Base-by-base conservation (phyloP, 92 coral and sea anemone genomes). In the Bergia sp. region DNA sequence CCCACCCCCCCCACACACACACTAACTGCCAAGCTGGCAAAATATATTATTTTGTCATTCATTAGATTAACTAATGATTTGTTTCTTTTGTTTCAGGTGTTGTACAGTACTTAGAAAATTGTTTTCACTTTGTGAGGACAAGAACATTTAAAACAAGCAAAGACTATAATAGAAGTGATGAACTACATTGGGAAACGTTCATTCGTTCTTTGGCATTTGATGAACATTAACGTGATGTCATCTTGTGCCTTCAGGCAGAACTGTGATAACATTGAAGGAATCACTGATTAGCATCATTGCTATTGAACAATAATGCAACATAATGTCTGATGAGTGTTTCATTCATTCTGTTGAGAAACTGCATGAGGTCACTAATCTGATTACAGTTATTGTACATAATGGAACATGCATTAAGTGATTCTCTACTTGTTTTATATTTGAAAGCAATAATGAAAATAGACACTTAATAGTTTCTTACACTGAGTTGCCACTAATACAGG, bases 321-420 rank as follows among this genome's bases (percentile, higher is more conserved):
- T 77, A 20, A 77, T 36, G 29, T n/a, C 74, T 58, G 36, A 61
- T 37, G 74, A 58, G 15, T 44, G 55, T 75, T 77, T 44, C 37
- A 77, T 77, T 77, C 81, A 77, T 44, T 77, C 13, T 42, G 47
- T 37, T 80, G 73, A 57, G 71, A 55, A 57, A n/a, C 7, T 81
- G 85, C 50, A 81, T 61, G 85, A 81, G 47, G 74, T 57, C 42
- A 65, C 71, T 15, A 41, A 20, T 36, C 37, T 81, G 50, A 81
- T 81, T 81, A 81, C 42, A 53, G 85, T 80, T 79, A 80, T 81
- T 81, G 85, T 61, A 57, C 45, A 81, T 81, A 81, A 58, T 55
- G 36, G 45, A 39, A 41, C 15, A 37, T 40, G 43, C 73, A 20
- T 61, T 81, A 65, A 81, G 85, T 50, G 13, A 58, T 81, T 81